A percentile compares a stretch with the other conserved stretches of the same genome.
Evolutionary conservation across 2,888 invertebrate genomes (phyloP).

Genomic region (Parapristionchus giblindavisi): DNA sequence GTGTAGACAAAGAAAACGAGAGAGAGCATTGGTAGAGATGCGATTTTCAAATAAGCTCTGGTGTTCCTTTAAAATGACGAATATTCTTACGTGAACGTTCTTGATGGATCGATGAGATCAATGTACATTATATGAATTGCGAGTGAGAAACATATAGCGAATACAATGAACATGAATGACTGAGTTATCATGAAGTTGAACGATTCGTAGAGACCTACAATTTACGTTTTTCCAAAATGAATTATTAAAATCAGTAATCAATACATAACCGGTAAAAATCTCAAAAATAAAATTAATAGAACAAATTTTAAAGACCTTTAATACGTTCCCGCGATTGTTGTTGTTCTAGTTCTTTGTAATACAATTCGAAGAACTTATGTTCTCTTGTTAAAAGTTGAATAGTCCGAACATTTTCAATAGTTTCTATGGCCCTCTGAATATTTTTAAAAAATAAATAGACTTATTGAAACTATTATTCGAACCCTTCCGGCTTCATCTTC

Average conservation of each 20-base stretch:
- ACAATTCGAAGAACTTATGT: conserved; percentile 68
- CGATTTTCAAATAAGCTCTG: too few species aligned
- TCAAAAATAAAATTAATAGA: background rate
- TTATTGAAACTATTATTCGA: conserved; percentile 38
- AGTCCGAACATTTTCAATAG: conserved; percentile 72
- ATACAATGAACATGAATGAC: conserved; percentile 58
- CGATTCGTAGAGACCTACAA: conserved; percentile 51
- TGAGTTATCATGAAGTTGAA: conserved; percentile 58
- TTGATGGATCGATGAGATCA: conserved; percentile 44
- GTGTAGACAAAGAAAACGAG: too few species aligned
- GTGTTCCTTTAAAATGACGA: too few species aligned
- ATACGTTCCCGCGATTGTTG: conserved; percentile 50
- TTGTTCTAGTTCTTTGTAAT: conserved; percentile 51
- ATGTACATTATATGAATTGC: conserved; percentile 56
- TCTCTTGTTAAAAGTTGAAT: conserved; percentile 71
- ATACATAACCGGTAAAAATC: background rate
- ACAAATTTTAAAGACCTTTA: conserved; percentile 41
- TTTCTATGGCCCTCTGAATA: conserved; percentile 70
- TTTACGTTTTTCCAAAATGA: background rate
- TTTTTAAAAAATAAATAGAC: background rate
- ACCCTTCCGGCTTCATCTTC: conserved; percentile 74
- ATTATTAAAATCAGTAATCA: too few species aligned
- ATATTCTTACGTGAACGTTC: conserved; percentile 45
- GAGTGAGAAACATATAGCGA: conserved; percentile 52
- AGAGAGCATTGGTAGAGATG: too few species aligned